Base-by-base conservation (phyloP, 2,888 invertebrate genomes). In the Ypsolopha sequella region DNA sequence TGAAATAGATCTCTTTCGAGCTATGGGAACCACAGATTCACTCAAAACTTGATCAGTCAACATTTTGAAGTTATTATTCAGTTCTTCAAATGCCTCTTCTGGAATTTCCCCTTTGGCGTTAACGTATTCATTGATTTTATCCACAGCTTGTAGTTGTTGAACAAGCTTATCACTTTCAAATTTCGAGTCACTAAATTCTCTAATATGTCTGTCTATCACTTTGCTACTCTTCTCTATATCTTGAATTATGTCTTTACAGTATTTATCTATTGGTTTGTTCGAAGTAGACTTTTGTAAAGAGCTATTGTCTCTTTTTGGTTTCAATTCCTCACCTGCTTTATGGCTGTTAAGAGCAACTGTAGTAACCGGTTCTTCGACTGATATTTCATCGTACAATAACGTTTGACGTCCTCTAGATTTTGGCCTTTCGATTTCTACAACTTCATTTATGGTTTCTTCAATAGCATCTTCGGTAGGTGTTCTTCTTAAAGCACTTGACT, bases 171-270 rank as follows among this genome's bases (percentile, higher is more conserved):
- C 84, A 11, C 84, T 87, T 35, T 88, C 88, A 13, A 74, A 69
- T 60, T 74, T 77, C 0, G 84, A 76, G 11, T 66, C 68, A 55
- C 77, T 80, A 50, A 88, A 84, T 48, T 82, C 79, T 55, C 81
- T 80, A 59, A 87, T 77, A 53, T 89, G 89, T 52, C 67, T 79
- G 51, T 89, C 88, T 36, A 89, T 87, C 1, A 82, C 73, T 69
- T 78, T 76, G 54, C 62, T 76, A 48, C 80, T 86, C 53, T 76
- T 82, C 53, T 86, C 82, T 53, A 85, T 80, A 52, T 84, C 82
- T 50, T 78, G 73, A 1, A 86, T 78, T 1, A 87, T 80, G 33
- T 81, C 80, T 61, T 78, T 81, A 58, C 85, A 84, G 56, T 80
- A 85, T 54, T 75, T 80, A 0, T 85, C 84, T 38, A 84, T 62